phyloP scores from a whole-genome alignment of 2,113 vertebrate species.

The Eretmochelys imbricata region DNA sequence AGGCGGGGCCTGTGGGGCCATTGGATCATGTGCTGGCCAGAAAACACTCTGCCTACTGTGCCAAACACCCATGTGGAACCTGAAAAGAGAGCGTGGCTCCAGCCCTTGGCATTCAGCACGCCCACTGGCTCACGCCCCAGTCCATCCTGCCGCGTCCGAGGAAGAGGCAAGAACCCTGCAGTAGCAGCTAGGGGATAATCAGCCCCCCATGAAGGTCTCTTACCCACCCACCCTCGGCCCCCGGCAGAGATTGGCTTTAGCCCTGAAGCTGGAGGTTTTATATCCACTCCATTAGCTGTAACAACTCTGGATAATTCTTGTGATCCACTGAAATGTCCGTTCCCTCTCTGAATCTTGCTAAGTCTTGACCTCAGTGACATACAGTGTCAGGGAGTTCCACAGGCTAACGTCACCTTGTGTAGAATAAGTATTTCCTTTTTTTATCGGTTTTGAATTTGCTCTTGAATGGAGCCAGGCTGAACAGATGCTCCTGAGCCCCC shows the following conservation, averaged over 20 bases:
- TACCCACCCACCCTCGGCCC: no score
- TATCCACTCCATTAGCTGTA: background rate
- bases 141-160: background rate
- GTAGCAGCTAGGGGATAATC: background rate
- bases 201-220: background rate
- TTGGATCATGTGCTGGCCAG: no score
- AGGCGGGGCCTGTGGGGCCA: no score
- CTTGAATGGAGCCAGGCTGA: background rate
- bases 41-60: no score
- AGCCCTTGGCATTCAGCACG: fast-evolving
- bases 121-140: background rate
- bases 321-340: background rate
- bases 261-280: background rate
- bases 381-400: background rate
- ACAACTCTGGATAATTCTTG: no score
- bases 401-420: background rate
- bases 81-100: background rate
- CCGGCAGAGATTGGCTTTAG: background rate
- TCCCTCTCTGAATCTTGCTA: background rate
- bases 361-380: background rate
- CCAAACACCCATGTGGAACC: no score
- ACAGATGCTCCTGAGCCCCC: background rate
- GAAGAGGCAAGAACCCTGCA: background rate
- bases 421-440: background rate
- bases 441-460: background rate